Evolutionary conservation across 1,140 invertebrate species (phyloP).

Genomic region (Caenorhabditis tropicalis): DNA sequence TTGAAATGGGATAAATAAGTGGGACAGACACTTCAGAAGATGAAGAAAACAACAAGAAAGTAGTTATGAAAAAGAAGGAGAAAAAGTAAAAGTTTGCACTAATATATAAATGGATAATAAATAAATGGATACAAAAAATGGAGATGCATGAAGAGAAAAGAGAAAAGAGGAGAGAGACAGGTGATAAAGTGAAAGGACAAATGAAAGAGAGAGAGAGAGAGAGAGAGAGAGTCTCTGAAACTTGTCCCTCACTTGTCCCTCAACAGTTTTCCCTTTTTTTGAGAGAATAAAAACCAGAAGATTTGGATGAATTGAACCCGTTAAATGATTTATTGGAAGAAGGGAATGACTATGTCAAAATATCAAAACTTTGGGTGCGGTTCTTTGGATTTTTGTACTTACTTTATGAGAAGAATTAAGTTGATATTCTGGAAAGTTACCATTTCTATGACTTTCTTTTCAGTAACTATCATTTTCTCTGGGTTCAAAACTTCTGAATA

Average conservation of each 20-base stretch:
- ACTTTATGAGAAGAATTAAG: too few species aligned
- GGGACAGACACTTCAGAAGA: neutral
- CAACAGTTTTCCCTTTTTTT: conserved; percentile 41
- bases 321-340: neutral
- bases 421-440: too few species aligned
- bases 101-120: neutral
- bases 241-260: neutral
- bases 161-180: neutral
- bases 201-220: neutral
- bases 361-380: neutral
- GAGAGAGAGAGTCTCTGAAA: neutral
- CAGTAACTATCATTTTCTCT: too few species aligned
- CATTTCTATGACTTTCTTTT: too few species aligned
- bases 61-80: neutral
- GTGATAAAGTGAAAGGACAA: conserved; percentile 33
- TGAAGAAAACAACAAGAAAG: neutral
- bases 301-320: neutral
- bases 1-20: conserved; percentile 32
- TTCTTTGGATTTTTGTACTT: neutral
- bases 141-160: neutral
- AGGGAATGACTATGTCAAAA: neutral
- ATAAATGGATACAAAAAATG: neutral
- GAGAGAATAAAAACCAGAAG: conserved; percentile 1
- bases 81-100: conserved; percentile 10
- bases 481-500: too few species aligned